These are phyloP conservation scores for Apamea sordens DNA, from an alignment of 2,888 invertebrate genomes.

Conservation along the genomic window DNA sequence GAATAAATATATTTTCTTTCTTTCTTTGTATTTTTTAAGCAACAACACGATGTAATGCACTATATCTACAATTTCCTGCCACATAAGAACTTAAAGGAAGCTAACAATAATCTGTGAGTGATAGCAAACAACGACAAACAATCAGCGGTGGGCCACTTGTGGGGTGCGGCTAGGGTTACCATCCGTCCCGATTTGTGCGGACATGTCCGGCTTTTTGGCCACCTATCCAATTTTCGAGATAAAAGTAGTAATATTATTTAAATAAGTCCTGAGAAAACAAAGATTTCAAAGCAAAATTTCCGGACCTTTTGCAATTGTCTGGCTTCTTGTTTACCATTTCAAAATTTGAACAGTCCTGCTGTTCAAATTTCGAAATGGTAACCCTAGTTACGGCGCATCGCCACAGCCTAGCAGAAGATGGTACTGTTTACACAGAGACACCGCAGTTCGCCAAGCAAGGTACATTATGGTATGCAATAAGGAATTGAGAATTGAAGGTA, in stretches of 20 bases:
- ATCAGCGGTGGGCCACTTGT: neutral
- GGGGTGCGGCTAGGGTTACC: neutral
- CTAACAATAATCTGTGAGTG: neutral
- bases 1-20: no score
- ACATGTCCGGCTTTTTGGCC: neutral
- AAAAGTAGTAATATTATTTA: neutral
- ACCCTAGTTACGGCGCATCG: neutral
- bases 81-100: neutral
- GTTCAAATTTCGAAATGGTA: neutral
- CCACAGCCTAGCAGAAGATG: neutral
- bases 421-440: neutral
- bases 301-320: neutral
- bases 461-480: no score
- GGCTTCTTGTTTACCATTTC: no score
- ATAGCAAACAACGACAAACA: no score
- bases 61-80: neutral
- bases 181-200: neutral
- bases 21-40: no score
- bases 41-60: no score
- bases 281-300: neutral
- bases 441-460: neutral
- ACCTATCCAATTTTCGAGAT: neutral
- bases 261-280: neutral
- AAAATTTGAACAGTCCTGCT: no score
- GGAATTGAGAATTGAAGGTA: neutral